These are phyloP conservation scores for Drosophila bocki DNA, from an alignment of 1,140 invertebrate genomes.

Conservation along the genomic window DNA sequence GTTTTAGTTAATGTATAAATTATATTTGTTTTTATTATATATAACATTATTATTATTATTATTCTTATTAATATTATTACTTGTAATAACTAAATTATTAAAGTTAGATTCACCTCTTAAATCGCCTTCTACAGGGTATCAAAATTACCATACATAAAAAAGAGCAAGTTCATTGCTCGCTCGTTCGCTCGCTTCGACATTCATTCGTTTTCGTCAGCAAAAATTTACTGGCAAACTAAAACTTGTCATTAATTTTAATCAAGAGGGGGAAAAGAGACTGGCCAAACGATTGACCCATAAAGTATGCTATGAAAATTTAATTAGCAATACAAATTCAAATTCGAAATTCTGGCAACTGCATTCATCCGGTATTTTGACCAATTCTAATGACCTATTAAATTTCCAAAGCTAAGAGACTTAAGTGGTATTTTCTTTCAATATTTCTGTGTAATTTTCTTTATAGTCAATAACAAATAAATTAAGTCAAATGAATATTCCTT, in stretches of 20 bases:
- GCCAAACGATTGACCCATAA: conserved; percentile 8
- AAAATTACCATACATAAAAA: background rate
- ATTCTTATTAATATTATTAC: no score
- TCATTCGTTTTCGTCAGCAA: conserved; percentile 15
- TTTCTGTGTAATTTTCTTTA: background rate
- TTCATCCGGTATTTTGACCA: conserved; percentile 1
- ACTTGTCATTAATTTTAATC: conserved; percentile 47
- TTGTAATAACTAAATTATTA: no score
- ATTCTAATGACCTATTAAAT: conserved; percentile 6
- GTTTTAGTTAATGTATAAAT: background rate
- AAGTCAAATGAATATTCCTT: background rate
- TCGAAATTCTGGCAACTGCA: background rate
- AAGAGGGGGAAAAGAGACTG: background rate
- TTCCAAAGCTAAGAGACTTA: background rate
- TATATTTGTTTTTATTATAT: no score
- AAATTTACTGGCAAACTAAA: conserved; percentile 19
- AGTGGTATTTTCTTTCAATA: background rate
- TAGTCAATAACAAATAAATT: background rate
- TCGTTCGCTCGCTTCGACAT: background rate
- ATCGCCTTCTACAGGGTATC: background rate
- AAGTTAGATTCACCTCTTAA: background rate
- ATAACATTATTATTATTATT: no score
- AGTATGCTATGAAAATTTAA: conserved; percentile 42
- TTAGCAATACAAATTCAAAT: conserved; percentile 16
- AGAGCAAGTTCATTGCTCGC: conserved; percentile 10